phyloP scores from a whole-genome alignment of 2,888 invertebrate genomes.

The Ferdinandea cuprea region DNA sequence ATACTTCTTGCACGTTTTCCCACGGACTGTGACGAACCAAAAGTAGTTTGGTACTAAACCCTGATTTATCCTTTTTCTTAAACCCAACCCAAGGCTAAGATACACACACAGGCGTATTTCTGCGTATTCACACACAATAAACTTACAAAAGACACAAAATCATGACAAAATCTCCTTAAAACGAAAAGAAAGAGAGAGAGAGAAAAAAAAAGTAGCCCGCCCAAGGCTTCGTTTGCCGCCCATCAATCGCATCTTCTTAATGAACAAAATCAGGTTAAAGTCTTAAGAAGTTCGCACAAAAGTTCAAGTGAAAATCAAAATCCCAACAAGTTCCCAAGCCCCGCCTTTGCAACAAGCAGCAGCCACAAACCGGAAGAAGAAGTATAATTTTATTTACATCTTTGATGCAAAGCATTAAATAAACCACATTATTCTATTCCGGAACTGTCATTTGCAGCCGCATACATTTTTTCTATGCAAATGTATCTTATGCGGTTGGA shows the following conservation, averaged over 20 bases:
- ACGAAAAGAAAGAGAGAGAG: no score
- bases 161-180: no score
- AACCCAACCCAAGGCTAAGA: no score
- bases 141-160: no score
- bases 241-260: background rate
- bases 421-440: slow-evolving; percentile 40
- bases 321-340: background rate
- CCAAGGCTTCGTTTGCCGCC: background rate
- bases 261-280: slow-evolving; percentile 17
- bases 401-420: slow-evolving; percentile 49
- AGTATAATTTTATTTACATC: slow-evolving; percentile 61
- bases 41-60: no score
- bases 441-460: slow-evolving; percentile 50
- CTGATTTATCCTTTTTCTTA: no score
- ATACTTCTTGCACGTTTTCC: no score
- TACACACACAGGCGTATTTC: no score
- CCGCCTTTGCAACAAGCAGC: background rate
- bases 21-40: no score
- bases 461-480: slow-evolving; percentile 49
- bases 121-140: no score
- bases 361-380: slow-evolving; percentile 29
- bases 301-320: background rate
- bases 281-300: background rate
- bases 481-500: slow-evolving; percentile 26
- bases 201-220: no score